A percentile compares a stretch with the other conserved stretches of the same genome.
These are phyloP conservation scores for Oophaga pumilio DNA, from an alignment of 2,113 vertebrate genomes.

Conservation along the genomic window DNA sequence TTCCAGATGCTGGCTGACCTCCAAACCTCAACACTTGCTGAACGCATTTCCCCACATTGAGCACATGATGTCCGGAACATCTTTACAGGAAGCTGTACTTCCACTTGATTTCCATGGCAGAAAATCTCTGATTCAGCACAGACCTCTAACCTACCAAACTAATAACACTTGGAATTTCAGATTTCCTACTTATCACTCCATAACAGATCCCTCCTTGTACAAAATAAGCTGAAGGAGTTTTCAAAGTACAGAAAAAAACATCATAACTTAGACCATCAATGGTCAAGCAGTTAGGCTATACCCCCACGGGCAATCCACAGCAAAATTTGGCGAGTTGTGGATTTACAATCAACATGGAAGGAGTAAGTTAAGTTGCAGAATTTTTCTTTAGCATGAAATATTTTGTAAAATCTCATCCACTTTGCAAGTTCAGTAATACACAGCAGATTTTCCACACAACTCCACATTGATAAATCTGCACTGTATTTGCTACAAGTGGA, in stretches of 20 bases:
- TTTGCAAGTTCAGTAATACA: no score
- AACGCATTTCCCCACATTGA: slow-evolving; percentile 1
- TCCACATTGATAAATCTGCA: no score
- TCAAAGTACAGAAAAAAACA: not conserved
- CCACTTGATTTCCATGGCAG: not conserved
- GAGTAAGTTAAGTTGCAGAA: no score
- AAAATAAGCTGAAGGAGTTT: not conserved
- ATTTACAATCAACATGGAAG: no score
- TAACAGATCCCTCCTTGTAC: not conserved
- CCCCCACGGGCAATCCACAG: no score
- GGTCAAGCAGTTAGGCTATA: not conserved
- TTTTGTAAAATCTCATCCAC: no score
- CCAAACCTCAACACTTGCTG: not conserved
- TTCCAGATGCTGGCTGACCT: not conserved
- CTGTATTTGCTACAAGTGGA: no score
- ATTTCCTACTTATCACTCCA: not conserved
- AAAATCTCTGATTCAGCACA: not conserved
- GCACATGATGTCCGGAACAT: not conserved
- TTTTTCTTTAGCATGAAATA: no score
- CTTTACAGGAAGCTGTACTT: not conserved
- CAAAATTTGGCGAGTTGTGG: no score
- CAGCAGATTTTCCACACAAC: no score
- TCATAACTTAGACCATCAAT: not conserved
- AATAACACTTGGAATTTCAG: not conserved
- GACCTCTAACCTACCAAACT: not conserved